These are phyloP conservation scores for Motacilla alba DNA, from an alignment of 2,113 vertebrate genomes.

Conservation along the genomic window DNA sequence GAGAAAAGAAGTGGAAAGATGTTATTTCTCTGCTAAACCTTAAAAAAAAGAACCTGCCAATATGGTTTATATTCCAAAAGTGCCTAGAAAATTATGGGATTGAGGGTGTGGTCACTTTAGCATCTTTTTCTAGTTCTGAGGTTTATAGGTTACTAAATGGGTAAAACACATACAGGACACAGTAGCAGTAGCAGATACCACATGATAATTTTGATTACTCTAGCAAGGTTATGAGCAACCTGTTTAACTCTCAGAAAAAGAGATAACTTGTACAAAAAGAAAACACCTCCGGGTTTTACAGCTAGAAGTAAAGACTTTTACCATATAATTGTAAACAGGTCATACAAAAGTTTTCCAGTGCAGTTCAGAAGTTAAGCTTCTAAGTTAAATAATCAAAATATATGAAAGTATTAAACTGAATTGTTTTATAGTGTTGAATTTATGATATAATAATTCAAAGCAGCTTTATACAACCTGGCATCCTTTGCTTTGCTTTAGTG, in stretches of 20 bases:
- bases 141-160: background rate
- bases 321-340: background rate
- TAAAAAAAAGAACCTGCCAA: background rate
- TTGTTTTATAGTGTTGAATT: background rate
- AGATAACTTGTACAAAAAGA: background rate
- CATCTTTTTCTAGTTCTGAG: background rate
- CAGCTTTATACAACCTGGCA: background rate
- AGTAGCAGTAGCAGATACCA: background rate
- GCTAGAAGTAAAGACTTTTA: background rate
- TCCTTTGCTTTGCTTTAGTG: background rate
- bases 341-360: background rate
- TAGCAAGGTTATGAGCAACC: background rate
- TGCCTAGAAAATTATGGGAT: background rate
- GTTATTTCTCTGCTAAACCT: background rate
- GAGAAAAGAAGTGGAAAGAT: background rate
- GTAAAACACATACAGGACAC: background rate
- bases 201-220: background rate
- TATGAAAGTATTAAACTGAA: background rate
- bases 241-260: background rate
- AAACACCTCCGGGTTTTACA: background rate
- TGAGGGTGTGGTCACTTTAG: background rate
- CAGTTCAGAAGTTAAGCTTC: background rate
- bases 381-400: background rate
- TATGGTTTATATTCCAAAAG: background rate
- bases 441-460: background rate